Conservation (phyloP, 2,888 invertebrate species). For the Oscheius sp. region DNA sequence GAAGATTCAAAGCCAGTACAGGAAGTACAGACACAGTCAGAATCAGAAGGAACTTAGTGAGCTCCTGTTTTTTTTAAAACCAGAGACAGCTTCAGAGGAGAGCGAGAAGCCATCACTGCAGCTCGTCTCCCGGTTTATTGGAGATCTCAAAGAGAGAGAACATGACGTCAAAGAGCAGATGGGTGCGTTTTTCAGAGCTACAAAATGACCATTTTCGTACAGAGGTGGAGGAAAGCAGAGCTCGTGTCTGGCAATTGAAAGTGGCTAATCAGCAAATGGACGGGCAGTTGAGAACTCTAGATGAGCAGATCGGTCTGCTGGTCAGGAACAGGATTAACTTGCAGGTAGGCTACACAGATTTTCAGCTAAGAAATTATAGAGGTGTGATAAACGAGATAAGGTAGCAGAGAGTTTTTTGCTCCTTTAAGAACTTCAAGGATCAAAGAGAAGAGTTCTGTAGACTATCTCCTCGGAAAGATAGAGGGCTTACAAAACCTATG, state of each 20-base stretch:
- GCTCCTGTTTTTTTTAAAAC: not conserved
- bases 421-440: not conserved
- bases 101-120: slow-evolving; percentile 59
- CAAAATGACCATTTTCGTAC: slow-evolving; percentile 20
- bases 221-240: slow-evolving; percentile 79
- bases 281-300: slow-evolving; percentile 83
- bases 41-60: slow-evolving; percentile 56
- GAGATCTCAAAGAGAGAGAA: slow-evolving; percentile 49
- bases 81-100: slow-evolving; percentile 2
- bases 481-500: too few relatives aligned
- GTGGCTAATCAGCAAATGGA: slow-evolving; percentile 76
- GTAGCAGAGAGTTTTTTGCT: not conserved
- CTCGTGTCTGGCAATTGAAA: slow-evolving; percentile 82
- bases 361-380: too few relatives aligned
- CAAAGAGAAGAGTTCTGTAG: too few relatives aligned
- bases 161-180: slow-evolving; percentile 52
- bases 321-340: slow-evolving; percentile 84
- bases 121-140: slow-evolving; percentile 78
- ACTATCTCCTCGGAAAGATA: too few relatives aligned
- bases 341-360: slow-evolving; percentile 74
- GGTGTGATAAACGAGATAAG: not conserved
- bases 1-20: slow-evolving; percentile 56
- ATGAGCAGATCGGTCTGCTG: slow-evolving; percentile 84
- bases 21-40: slow-evolving; percentile 47
- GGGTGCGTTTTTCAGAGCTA: slow-evolving; percentile 20